Evolutionary conservation across 2,113 vertebrate species (phyloP), one percentile per base, ranked within the genome.

Genomic region (Macaca fascicularis): DNA sequence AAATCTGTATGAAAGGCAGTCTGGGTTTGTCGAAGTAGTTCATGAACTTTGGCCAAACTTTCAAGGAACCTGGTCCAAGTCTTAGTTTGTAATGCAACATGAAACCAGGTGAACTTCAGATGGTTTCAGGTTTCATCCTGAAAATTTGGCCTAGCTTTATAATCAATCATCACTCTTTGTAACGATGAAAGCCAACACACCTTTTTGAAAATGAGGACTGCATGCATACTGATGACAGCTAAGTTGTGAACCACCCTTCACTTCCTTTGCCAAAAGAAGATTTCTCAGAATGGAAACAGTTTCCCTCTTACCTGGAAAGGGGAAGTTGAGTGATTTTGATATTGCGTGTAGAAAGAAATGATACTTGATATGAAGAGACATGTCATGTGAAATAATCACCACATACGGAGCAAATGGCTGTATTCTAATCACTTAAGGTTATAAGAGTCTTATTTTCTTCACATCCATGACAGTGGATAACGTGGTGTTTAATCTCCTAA

Each of bases 161-260:
- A 92, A 97, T 98, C 97, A 93, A 92, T 98, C 98, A 98, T 97
- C 98, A 97, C 97, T 89, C 86, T 91, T 91, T 52, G 55, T 86
- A 89, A 96, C 8, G 97, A 97, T 97, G 97, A 98, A 98, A 98
- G 98, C 97, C 95, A 97, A 97, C 93, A 96, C 98, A 97, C 97
- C 98, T 98, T 98, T 96, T 92, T 97, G 91, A 96, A 97, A 98
- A 95, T 5, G 79, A 98, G 83, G 69, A 52, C 93, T 79, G 78
- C 1, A 13, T 72, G 72, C 70, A 75, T 43, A 35, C 94, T 76
- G 98, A 98, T 95, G 98, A 98, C 94, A 97, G 97, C 94, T 89
- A 80, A 89, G 69, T 94, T 97, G 78, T 7, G 91, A 93, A 70
- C 85, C 93, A 57, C 93, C 97, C 72, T 90, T 76, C 6, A 30